Evolutionary conservation across 2,888 invertebrate genomes (phyloP).

Genomic region (Yponomeuta cagnagella): DNA sequence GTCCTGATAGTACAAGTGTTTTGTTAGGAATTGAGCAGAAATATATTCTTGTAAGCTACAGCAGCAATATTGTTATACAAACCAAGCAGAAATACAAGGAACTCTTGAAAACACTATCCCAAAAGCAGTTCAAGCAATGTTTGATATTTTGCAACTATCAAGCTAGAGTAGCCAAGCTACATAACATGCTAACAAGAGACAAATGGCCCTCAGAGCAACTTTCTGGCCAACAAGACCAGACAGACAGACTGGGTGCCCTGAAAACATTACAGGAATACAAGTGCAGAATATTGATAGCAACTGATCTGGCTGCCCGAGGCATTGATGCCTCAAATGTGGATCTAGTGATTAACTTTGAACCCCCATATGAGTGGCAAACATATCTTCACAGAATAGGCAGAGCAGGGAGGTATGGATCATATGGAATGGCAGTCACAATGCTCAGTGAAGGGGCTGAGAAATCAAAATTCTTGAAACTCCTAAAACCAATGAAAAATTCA

Average conservation of each 20-base stretch:
- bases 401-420: conserved; percentile 94
- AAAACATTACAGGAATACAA: conserved; percentile 85
- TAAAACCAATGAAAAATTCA: conserved; percentile 71
- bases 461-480: conserved; percentile 70
- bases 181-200: conserved; percentile 79
- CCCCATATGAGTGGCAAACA: conserved; percentile 85
- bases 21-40: conserved; percentile 90
- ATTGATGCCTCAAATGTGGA: conserved; percentile 96
- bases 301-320: conserved; percentile 94
- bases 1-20: conserved; percentile 78
- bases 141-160: conserved; percentile 94
- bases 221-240: conserved; percentile 87
- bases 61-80: conserved; percentile 79
- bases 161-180: conserved; percentile 86
- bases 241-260: conserved; percentile 83
- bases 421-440: conserved; percentile 87
- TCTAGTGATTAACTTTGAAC: conserved; percentile 93
- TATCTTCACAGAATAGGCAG: conserved; percentile 97
- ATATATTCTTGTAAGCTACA: conserved; percentile 76
- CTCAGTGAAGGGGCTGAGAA: conserved; percentile 80
- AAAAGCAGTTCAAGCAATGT: conserved; percentile 89
- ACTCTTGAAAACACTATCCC: conserved; percentile 80
- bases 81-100: conserved; percentile 80
- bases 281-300: conserved; percentile 91
- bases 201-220: conserved; percentile 89